These are phyloP conservation scores for Chaenodraco wilsoni DNA, from an alignment of 2,797 vertebrate genomes.

Conservation along the genomic window DNA sequence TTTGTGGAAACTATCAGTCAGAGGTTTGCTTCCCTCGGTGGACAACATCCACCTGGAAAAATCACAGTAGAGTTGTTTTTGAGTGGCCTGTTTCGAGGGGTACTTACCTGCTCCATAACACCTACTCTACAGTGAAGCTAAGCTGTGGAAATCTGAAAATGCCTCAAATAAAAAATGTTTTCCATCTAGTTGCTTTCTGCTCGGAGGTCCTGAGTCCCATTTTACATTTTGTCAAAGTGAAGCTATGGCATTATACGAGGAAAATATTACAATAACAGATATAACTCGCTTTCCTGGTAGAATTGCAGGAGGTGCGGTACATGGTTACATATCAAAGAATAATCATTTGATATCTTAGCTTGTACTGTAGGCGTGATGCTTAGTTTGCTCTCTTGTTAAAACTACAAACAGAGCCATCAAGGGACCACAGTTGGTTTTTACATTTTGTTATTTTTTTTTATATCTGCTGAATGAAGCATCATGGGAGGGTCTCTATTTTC, in stretches of 20 bases:
- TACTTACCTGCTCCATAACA: conserved; percentile 46
- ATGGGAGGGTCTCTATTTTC: conserved; percentile 6
- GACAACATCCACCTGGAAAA: conserved; percentile 36
- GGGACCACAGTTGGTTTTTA: conserved; percentile 40
- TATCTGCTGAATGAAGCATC: conserved; percentile 53
- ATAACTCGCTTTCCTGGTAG: neutral
- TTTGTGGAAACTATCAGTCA: conserved; percentile 22
- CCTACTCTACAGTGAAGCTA: conserved; percentile 44
- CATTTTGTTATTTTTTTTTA: conserved; percentile 44
- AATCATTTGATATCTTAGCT: neutral
- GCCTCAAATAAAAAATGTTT: conserved; percentile 35
- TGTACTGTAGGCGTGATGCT: conserved; percentile 7
- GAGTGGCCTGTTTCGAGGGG: conserved; percentile 52
- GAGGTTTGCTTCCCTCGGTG: conserved; percentile 30
- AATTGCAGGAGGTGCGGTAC: neutral
- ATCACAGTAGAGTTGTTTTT: conserved; percentile 35
- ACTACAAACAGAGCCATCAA: conserved; percentile 32
- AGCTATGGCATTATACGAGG: neutral
- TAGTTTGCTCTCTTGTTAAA: conserved; percentile 36
- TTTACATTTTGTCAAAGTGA: conserved; percentile 9
- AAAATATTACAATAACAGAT: too few species aligned
- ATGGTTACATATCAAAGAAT: neutral
- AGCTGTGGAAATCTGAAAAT: conserved; percentile 45
- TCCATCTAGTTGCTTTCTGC: conserved; percentile 26
- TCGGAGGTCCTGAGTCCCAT: conserved; percentile 17